Evolutionary conservation across 2,113 vertebrate genomes (phyloP), one percentile per base, ranked within the genome.

Genomic region (Heterotilapia buettikoferi): DNA sequence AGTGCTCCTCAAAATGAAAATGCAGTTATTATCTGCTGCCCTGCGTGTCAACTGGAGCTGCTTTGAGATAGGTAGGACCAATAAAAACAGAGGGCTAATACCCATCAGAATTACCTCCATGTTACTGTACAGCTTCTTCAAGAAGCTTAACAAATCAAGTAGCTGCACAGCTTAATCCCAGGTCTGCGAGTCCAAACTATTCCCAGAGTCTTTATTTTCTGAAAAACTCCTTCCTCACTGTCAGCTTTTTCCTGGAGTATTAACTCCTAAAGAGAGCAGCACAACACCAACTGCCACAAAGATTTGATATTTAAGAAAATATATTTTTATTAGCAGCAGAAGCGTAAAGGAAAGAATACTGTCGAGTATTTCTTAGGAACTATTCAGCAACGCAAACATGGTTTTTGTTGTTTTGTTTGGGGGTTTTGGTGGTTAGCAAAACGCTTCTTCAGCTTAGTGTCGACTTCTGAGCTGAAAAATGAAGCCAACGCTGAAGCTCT

Each of bases 21-120:
- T 36, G 54, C 47, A 83, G 47, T 66, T 56, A 83, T 85, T 79
- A 47, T 89, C 45, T 54, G n/a, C 66, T 45, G 56, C 33, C 45
- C 0, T 0, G 14, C 3, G 21, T n/a, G 21, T 71, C 38, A 57
- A 8, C 36, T 4, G 2, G 50, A 11, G 59, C 76, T 78, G 14
- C 66, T 78, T 78, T 63, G 24, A 85, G 54, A 38, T 56, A 54
- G 33, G 9, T 19, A 18, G 79, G 45, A 56, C 52, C 79, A 57
- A 40, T 56, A 81, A 81, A 81, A 43, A 31, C 3, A 76, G 40
- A 16, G 24, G 16, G 24, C 4, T 19, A 18, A 76, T 50, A 29
- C 43, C 24, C 68, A 19, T 19, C 43, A 29, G 24, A 76, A 76
- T 45, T 19, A 76, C 40, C 16, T 76, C 68, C 40, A 76, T 29